Evolutionary conservation across 1,140 invertebrate species (phyloP).

Genomic region (Linepithema humile): DNA sequence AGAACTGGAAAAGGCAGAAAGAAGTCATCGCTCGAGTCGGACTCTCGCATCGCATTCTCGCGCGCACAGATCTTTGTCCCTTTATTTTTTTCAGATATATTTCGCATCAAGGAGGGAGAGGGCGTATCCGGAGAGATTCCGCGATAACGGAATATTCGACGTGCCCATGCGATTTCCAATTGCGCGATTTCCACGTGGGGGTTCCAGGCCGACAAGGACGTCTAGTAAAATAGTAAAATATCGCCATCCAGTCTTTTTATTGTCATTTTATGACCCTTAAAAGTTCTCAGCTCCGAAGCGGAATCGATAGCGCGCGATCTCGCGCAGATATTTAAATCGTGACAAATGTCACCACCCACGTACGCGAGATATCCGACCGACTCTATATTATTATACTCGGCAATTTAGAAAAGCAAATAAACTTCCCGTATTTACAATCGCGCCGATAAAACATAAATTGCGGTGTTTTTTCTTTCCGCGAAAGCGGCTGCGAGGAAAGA

Average conservation of each 20-base stretch:
- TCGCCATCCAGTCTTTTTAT: constrained; percentile 64
- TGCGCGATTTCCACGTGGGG: constrained; percentile 59
- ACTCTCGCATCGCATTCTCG: neutral
- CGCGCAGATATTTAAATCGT: constrained; percentile 67
- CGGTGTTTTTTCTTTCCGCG: neutral
- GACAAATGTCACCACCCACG: constrained; percentile 73
- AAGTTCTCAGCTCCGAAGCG: constrained; percentile 54
- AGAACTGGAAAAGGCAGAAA: constrained; percentile 46
- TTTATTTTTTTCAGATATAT: constrained; percentile 26
- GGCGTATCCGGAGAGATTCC: neutral
- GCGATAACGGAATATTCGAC: constrained; percentile 33
- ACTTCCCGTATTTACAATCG: constrained; percentile 66
- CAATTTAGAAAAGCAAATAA: constrained; percentile 70
- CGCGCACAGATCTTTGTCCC: neutral
- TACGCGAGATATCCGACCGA: constrained; percentile 59
- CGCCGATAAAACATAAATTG: constrained; percentile 62
- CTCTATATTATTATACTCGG: constrained; percentile 57
- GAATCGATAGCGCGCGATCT: constrained; percentile 70
- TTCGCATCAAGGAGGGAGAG: neutral
- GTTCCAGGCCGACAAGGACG: constrained; percentile 52
- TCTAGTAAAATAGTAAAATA: constrained; percentile 74
- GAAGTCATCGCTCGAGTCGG: constrained; percentile 36
- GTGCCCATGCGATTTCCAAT: neutral
- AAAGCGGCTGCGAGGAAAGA: constrained; percentile 28
- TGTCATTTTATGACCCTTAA: constrained; percentile 68